Conservation (phyloP, 2,113 vertebrate genomes). For the Clarias magur region DNA sequence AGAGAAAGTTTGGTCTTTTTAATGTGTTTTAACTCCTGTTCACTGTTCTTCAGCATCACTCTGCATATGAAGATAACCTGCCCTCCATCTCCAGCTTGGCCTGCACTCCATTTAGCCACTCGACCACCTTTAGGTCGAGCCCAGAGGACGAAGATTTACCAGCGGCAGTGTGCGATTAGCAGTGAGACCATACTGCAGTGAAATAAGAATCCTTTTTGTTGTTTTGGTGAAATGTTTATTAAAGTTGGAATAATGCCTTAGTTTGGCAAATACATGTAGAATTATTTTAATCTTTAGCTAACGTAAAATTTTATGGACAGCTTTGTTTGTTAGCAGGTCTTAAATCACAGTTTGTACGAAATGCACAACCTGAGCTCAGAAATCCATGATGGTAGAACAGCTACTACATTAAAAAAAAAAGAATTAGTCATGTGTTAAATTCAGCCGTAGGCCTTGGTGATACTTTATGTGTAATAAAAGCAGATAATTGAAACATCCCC, state of each 20-base stretch:
- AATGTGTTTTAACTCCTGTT: background rate
- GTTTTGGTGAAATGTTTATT: background rate
- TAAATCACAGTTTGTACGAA: background rate
- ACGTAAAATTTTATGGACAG: background rate
- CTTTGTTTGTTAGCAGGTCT: background rate
- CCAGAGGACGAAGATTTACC: conserved; percentile 69
- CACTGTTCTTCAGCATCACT: conserved; percentile 77
- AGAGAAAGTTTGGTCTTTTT: background rate
- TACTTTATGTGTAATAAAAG: background rate
- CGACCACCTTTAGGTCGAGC: conserved; percentile 80
- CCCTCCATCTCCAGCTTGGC: conserved; percentile 77
- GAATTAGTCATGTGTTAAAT: background rate
- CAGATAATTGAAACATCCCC: background rate
- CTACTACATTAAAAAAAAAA: background rate
- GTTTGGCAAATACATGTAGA: background rate
- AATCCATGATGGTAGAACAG: background rate
- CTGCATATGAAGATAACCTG: conserved; percentile 89
- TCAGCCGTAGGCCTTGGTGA: background rate
- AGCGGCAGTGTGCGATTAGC: background rate
- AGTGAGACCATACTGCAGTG: background rate
- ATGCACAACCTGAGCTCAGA: background rate
- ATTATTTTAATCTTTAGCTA: background rate
- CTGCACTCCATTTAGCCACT: conserved; percentile 62
- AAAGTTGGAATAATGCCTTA: background rate
- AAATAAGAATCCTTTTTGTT: background rate